These are phyloP conservation scores for Prunella strophiata DNA, from an alignment of 2,797 vertebrate genomes.

Conservation along the genomic window DNA sequence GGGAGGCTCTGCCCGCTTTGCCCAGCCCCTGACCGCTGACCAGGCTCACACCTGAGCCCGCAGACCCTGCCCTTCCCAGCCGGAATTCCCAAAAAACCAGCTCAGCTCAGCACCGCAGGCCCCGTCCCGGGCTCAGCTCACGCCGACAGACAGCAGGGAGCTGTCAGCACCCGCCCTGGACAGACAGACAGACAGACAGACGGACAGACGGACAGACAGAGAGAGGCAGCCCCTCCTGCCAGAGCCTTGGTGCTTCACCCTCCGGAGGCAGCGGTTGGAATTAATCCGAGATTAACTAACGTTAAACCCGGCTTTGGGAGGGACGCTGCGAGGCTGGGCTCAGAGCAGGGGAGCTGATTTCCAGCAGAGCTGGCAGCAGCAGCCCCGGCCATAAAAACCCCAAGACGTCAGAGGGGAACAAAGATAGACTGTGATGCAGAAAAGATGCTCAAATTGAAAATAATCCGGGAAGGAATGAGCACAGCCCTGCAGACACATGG, in stretches of 20 bases:
- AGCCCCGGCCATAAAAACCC: neutral
- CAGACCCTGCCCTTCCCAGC: neutral
- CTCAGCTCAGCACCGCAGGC: accelerated
- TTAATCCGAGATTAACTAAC: constrained; percentile 15
- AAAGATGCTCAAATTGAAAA: constrained; percentile 7
- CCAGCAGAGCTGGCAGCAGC: constrained; percentile 24
- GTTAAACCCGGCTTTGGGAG: neutral
- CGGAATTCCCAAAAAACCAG: accelerated
- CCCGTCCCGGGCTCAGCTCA: neutral
- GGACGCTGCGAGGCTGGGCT: neutral
- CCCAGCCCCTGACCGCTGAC: neutral
- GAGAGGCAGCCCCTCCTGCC: neutral
- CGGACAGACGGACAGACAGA: neutral
- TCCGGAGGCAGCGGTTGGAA: accelerated
- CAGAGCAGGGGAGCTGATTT: neutral
- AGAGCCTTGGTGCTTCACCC: neutral
- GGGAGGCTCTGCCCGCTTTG: neutral
- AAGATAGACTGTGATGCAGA: constrained; percentile 50
- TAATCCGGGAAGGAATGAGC: neutral
- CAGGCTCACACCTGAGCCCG: accelerated
- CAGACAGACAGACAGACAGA: neutral
- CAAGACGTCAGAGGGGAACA: constrained; percentile 52
- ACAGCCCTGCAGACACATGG: constrained; percentile 1
- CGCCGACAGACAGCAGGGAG: neutral
- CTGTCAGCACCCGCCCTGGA: accelerated